Evolutionary conservation across 2,888 invertebrate species (phyloP).

Genomic region (Melipona bicolor): DNA sequence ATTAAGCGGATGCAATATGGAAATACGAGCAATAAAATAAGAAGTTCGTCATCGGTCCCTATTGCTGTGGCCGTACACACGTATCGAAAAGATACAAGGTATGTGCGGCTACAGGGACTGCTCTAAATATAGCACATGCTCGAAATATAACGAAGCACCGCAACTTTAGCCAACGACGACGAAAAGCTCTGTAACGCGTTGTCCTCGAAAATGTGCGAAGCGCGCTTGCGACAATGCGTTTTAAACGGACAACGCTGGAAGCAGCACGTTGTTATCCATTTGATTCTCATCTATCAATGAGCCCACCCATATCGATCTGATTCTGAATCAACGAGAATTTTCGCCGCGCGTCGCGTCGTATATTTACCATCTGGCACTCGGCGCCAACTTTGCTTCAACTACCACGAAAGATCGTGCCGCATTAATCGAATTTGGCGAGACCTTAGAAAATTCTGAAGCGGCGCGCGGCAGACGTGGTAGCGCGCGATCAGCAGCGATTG

Average conservation of each 20-base stretch:
- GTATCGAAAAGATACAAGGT: constrained; percentile 2
- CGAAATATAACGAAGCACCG: constrained; percentile 82
- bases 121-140: constrained; percentile 82
- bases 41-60: constrained; percentile 7
- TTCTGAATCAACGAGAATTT: neutral
- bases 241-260: constrained; percentile 43
- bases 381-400: constrained; percentile 9
- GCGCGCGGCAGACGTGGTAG: constrained; percentile 21
- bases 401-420: constrained; percentile 50
- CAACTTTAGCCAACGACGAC: constrained; percentile 74
- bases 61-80: neutral
- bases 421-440: constrained; percentile 76
- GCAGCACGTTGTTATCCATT: constrained; percentile 19
- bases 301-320: constrained; percentile 21
- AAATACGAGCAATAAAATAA: constrained; percentile 10
- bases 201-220: constrained; percentile 61
- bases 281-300: constrained; percentile 8
- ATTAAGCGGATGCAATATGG: neutral
- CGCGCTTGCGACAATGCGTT: constrained; percentile 49
- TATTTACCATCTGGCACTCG: constrained; percentile 17
- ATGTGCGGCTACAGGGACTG: constrained; percentile 59
- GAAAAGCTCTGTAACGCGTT: constrained; percentile 40
- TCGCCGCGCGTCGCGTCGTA: neutral
- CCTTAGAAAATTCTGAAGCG: constrained; percentile 72
- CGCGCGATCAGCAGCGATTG: constrained; percentile 13